Percentiles rank a stretch among this genome's conserved stretches.
Conservation (phyloP, 1,140 invertebrate species). For the Polypedilum pembai region DNA sequence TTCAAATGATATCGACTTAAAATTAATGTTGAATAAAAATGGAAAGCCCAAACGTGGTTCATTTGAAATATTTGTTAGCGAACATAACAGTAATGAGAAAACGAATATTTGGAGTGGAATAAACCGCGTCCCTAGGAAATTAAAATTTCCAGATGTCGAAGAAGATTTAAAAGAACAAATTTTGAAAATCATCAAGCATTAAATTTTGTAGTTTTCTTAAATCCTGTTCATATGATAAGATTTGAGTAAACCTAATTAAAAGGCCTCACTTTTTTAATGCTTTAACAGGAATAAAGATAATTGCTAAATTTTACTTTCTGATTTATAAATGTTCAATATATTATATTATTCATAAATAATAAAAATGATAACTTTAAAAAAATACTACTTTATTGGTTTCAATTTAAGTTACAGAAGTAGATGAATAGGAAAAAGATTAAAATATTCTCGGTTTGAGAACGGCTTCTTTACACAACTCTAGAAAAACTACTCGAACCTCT, state of each 20-base stretch:
- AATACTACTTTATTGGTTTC: too few species aligned
- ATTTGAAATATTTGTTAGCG: not conserved
- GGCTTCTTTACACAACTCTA: slow-evolving; percentile 43
- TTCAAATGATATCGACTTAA: not conserved
- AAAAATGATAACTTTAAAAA: too few species aligned
- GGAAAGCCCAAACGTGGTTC: not conserved
- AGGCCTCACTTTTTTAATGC: not conserved
- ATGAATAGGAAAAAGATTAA: slow-evolving; percentile 32
- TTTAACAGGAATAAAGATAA: not conserved
- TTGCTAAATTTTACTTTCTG: not conserved
- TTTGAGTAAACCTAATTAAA: not conserved
- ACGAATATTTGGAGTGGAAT: not conserved
- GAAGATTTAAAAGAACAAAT: not conserved
- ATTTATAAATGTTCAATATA: not conserved
- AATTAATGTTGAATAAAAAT: not conserved
- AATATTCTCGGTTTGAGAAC: slow-evolving; percentile 46
- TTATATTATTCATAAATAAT: not conserved
- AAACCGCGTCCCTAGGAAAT: not conserved
- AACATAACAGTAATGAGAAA: not conserved
- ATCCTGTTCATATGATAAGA: not conserved
- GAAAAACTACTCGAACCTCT: slow-evolving; percentile 35
- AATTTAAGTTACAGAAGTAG: too few species aligned
- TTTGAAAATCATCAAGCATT: not conserved
- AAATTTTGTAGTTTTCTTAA: not conserved
- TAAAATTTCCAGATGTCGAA: not conserved